These are phyloP conservation scores for Vanessa tameamea DNA, from an alignment of 1,140 invertebrate genomes.

Conservation along the genomic window DNA sequence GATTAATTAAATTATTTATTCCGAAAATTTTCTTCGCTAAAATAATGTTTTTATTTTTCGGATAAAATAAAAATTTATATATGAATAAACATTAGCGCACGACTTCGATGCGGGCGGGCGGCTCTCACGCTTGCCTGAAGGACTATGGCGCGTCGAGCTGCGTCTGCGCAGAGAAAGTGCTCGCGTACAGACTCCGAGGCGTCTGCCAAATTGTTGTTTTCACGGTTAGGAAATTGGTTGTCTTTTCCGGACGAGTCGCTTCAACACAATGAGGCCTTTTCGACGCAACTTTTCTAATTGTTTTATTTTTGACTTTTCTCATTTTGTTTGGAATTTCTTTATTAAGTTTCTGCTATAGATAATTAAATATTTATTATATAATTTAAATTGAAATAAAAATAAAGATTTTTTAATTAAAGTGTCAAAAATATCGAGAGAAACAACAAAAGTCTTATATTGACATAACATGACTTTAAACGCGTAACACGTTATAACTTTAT, in stretches of 20 bases:
- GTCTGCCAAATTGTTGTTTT: slow-evolving; percentile 77
- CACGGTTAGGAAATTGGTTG: slow-evolving; percentile 72
- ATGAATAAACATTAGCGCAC: slow-evolving; percentile 31
- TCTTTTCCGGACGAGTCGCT: slow-evolving; percentile 68
- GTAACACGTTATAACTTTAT: slow-evolving; percentile 32
- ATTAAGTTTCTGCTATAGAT: not conserved
- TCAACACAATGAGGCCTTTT: slow-evolving; percentile 49
- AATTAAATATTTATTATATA: not conserved
- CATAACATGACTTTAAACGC: slow-evolving; percentile 34
- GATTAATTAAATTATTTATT: not conserved
- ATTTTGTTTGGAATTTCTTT: slow-evolving; percentile 8
- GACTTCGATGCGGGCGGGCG: slow-evolving; percentile 52
- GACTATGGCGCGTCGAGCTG: slow-evolving; percentile 57
- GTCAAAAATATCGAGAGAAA: not conserved
- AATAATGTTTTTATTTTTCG: slow-evolving; percentile 1
- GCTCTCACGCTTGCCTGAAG: slow-evolving; percentile 58
- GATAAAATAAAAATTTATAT: slow-evolving; percentile 20
- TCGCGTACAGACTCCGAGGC: slow-evolving; percentile 74
- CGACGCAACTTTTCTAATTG: slow-evolving; percentile 44
- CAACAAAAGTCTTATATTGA: slow-evolving; percentile 1
- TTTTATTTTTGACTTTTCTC: slow-evolving; percentile 34
- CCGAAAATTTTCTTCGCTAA: not conserved
- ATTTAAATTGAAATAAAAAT: not conserved
- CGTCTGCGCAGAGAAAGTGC: slow-evolving; percentile 75
- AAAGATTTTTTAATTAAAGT: not conserved